These are phyloP conservation scores for Phaenicophaeus curvirostris DNA, from an alignment of 2,797 vertebrate genomes.

Conservation along the genomic window DNA sequence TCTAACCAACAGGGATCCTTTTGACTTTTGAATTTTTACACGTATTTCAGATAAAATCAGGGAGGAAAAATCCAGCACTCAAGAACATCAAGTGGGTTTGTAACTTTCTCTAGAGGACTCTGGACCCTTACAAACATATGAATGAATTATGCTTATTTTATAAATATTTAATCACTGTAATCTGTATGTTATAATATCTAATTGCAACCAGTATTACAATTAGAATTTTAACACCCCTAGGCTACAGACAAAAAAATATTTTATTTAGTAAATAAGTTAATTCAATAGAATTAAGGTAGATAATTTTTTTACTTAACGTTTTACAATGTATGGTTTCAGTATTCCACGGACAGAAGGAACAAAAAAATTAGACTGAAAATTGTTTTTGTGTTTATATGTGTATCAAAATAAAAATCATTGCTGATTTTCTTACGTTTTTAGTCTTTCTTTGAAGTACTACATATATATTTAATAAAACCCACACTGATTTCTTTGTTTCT, in stretches of 20 bases:
- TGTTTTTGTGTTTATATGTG: not conserved
- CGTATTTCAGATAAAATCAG: slow-evolving; percentile 55
- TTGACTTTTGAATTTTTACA: slow-evolving; percentile 63
- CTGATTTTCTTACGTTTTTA: not conserved
- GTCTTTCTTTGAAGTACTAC: not conserved
- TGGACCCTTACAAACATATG: slow-evolving; percentile 42
- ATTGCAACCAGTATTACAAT: not conserved
- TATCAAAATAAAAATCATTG: not conserved
- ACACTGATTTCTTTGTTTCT: not conserved
- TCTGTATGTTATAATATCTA: slow-evolving; percentile 16
- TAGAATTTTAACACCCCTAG: not conserved
- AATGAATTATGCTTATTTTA: slow-evolving; percentile 63
- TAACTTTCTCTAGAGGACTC: slow-evolving; percentile 44
- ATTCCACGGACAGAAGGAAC: not conserved
- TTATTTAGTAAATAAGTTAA: not conserved
- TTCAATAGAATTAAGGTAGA: not conserved
- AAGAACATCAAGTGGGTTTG: slow-evolving; percentile 60
- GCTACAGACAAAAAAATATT: not conserved
- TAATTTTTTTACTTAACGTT: not conserved
- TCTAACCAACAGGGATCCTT: slow-evolving; percentile 35
- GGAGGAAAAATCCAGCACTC: slow-evolving; percentile 34
- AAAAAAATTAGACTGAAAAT: not conserved
- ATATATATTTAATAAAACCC: not conserved
- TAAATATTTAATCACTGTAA: slow-evolving; percentile 63
- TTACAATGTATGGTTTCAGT: not conserved